Evolutionary conservation across 2,113 vertebrate species (phyloP), one percentile per base, ranked within the genome.

Genomic region (Phocoena sinus): DNA sequence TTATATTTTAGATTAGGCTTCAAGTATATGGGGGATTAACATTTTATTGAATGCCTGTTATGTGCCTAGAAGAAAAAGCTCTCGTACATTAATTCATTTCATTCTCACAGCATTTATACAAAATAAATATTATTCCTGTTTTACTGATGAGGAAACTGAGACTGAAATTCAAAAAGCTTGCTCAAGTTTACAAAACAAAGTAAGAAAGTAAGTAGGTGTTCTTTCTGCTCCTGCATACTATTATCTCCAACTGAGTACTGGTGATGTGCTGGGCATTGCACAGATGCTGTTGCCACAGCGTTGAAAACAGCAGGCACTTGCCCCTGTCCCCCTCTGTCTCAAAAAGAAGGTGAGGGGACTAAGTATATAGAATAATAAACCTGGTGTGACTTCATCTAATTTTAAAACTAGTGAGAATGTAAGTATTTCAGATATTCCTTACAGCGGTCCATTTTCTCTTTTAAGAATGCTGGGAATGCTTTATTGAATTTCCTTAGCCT

Each of bases 21-120:
- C 77, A 80, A 5, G 36, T 95, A 36, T 60, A 65, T 88, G 26
- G 15, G 15, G 25, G 65, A 80, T 92, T 67, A 94, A 31, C 41
- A 83, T 80, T 96, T 91, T 77, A 76, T 65, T 63, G n/a, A 95
- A 82, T 83, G n/a, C 36, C 63, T 95, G 82, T 38, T 91, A 73
- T 47, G 20, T 92, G 23, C 44, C 18, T 67, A 44, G n/a, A 73
- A 86, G 53, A 80, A 62, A 95, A 94, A 38, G 23, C 60, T 38
- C 4, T 92, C 23, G 38, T 73, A 33, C 25, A 80, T 41, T 91
- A 62, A 88, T 91, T 53, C 53, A 91, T 91, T 85, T 81, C 44
- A 44, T 92, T 94, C 44, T 94, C 63, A 82, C 17, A 58, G 62
- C 67, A 81, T 10, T 91, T 26, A 63, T 50, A 25, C 73, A 92